These are phyloP conservation scores for Miichthys miiuy DNA, from an alignment of 2,797 vertebrate species.

Conservation along the genomic window DNA sequence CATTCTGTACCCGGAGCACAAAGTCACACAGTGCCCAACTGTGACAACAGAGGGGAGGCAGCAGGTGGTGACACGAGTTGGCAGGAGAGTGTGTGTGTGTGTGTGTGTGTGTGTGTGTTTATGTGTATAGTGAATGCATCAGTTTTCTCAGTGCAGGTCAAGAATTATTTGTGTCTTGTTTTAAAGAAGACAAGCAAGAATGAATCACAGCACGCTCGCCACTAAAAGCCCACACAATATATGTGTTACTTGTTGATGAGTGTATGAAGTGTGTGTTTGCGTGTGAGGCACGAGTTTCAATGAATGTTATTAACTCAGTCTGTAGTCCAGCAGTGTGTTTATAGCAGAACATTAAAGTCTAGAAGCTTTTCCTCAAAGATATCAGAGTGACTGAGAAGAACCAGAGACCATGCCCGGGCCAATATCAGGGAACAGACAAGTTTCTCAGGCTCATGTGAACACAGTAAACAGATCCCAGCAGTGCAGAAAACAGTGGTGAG, in stretches of 20 bases:
- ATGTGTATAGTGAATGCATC: not conserved
- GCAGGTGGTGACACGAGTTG: slow-evolving; percentile 34
- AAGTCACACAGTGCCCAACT: not conserved
- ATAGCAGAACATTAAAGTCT: not conserved
- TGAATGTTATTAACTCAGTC: too few relatives aligned
- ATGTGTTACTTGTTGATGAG: too few relatives aligned
- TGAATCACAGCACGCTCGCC: too few relatives aligned
- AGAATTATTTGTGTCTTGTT: too few relatives aligned
- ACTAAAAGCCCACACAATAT: too few relatives aligned
- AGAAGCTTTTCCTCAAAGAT: too few relatives aligned
- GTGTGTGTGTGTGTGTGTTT: not conserved
- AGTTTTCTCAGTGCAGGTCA: too few relatives aligned
- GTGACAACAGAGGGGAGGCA: slow-evolving; percentile 29
- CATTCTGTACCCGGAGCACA: too few relatives aligned
- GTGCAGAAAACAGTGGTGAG: not conserved
- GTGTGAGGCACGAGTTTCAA: too few relatives aligned
- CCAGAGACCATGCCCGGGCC: not conserved
- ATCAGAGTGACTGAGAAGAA: not conserved
- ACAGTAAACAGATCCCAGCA: not conserved
- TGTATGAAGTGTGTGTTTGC: too few relatives aligned
- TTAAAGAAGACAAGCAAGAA: too few relatives aligned
- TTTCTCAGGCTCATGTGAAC: slow-evolving; percentile 2
- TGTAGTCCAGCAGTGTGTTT: not conserved
- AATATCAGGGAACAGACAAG: not conserved
- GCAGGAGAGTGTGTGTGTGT: not conserved